These are phyloP conservation scores for Pseudochirops cupreus DNA, from an alignment of 2,797 vertebrate genomes.

Conservation along the genomic window DNA sequence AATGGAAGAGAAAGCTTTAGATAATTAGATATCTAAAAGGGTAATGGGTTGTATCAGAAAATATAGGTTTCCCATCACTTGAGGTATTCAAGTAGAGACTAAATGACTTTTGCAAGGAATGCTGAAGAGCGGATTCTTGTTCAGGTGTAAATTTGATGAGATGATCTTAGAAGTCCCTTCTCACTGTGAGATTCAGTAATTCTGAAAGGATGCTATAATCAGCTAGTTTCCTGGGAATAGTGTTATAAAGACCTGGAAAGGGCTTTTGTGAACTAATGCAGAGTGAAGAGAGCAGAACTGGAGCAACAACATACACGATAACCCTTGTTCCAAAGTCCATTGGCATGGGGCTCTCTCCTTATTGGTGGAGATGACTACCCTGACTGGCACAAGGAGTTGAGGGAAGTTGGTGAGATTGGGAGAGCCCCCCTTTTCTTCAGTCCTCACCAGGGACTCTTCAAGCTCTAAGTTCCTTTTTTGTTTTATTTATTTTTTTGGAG, in stretches of 20 bases:
- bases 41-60: not conserved
- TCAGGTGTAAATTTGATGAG: not conserved
- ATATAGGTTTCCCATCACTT: not conserved
- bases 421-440: too few species aligned
- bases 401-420: too few species aligned
- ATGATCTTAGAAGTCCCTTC: not conserved
- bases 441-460: too few species aligned
- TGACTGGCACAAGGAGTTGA: too few species aligned
- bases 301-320: not conserved
- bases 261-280: not conserved
- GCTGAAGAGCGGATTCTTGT: not conserved
- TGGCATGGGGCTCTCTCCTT: too few species aligned
- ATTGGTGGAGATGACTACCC: too few species aligned
- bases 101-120: not conserved
- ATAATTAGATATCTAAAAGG: not conserved
- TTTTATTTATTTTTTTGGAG: too few species aligned
- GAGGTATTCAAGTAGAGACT: not conserved
- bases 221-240: not conserved
- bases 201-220: not conserved
- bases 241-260: not conserved
- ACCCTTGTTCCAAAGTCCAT: not conserved
- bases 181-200: not conserved
- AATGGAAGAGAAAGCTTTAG: not conserved
- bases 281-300: not conserved
- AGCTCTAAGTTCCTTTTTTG: too few species aligned